Evolutionary conservation across 2,113 vertebrate genomes (phyloP).

Genomic region (Cynopterus brachyotis): DNA sequence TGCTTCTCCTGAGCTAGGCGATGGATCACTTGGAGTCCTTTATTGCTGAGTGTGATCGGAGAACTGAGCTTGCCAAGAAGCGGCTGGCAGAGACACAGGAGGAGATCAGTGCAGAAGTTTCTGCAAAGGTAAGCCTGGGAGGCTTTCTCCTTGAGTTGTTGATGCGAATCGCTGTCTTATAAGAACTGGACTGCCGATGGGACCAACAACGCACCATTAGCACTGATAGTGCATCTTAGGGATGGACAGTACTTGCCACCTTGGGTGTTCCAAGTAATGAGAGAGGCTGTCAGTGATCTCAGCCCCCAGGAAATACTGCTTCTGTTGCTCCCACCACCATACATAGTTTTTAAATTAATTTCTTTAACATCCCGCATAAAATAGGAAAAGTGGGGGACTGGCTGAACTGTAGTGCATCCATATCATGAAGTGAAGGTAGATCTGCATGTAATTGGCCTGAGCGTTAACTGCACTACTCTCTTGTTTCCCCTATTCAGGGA

Average conservation of each 20-base stretch:
- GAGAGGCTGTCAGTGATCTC: not conserved
- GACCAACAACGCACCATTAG: not conserved
- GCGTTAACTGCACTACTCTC: not conserved
- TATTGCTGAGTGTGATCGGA: conserved; percentile 97
- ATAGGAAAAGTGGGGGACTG: not conserved
- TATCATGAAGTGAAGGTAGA: not conserved
- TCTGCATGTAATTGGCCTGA: not conserved
- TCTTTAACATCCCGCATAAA: not conserved
- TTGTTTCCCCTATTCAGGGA: not conserved
- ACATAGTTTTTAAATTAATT: not conserved
- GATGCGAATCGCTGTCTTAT: not conserved
- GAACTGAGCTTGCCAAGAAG: conserved; percentile 98
- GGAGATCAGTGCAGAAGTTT: conserved; percentile 98
- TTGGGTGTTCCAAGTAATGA: not conserved
- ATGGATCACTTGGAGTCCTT: conserved; percentile 99
- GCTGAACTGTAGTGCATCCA: not conserved
- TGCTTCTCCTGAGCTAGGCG: conserved; percentile 84
- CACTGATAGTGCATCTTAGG: not conserved
- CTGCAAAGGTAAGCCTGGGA: conserved; percentile 90
- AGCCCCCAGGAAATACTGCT: not conserved
- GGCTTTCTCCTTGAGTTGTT: not conserved
- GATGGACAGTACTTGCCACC: not conserved
- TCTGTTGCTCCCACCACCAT: not conserved
- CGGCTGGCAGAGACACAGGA: conserved; percentile 98
- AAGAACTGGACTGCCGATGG: rapidly evolving